Conservation (phyloP, 2,113 vertebrate genomes). For the Callocephalon fimbriatum region DNA sequence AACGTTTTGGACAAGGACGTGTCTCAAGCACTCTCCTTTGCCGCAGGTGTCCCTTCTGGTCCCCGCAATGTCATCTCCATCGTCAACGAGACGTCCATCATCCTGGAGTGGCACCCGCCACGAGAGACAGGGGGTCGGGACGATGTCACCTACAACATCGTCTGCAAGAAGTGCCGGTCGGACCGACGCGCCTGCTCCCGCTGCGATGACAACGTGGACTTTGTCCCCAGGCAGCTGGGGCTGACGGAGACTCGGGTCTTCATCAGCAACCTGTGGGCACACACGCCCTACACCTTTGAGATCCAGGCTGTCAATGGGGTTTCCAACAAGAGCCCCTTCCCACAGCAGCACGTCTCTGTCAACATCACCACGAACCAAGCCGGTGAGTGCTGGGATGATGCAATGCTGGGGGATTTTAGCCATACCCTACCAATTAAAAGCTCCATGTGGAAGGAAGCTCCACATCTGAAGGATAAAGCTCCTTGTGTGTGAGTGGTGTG, state of each 20-base stretch:
- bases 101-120: conserved; percentile 94
- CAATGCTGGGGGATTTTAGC: accelerated
- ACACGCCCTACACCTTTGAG: conserved; percentile 95
- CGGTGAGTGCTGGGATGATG: conserved; percentile 69
- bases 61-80: conserved; percentile 97
- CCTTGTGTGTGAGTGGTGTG: accelerated
- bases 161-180: conserved; percentile 93
- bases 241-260: conserved; percentile 91
- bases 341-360: conserved; percentile 92
- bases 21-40: background rate
- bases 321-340: conserved; percentile 94
- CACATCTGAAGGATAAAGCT: accelerated
- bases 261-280: conserved; percentile 96
- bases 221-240: conserved; percentile 91
- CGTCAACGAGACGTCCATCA: conserved; percentile 96
- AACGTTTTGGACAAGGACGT: background rate
- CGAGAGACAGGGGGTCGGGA: conserved; percentile 91
- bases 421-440: accelerated
- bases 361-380: conserved; percentile 99
- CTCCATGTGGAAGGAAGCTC: background rate
- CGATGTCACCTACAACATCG: conserved; percentile 95
- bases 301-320: conserved; percentile 97
- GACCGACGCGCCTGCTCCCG: conserved; percentile 92
- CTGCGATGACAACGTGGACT: conserved; percentile 97
- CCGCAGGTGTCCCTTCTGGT: conserved; percentile 91